Evolutionary conservation across 2,797 vertebrate species (phyloP), one percentile per base, ranked within the genome.

Genomic region (Esox lucius): DNA sequence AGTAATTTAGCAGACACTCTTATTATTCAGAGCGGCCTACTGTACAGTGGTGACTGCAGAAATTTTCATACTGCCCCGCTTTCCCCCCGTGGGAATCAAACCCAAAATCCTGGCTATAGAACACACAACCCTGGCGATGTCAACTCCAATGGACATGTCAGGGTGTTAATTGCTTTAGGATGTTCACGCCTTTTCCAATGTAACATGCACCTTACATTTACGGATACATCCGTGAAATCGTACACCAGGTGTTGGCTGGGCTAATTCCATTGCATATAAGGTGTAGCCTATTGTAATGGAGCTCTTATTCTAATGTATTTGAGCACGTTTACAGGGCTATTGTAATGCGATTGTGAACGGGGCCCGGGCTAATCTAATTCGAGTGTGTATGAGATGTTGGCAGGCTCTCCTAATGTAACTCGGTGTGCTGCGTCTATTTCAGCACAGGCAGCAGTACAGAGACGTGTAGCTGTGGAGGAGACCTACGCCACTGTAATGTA

Each of bases 401-500:
- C 85, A 86, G 79, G 80, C 71, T 78, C 67, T 78, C 77, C 72
- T 86, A 83, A 85, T 80, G 78, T 77, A 78, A 73, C 83, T 77
- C 7, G 24, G 89, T 77, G 74, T 67, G 79, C 70, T 53, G 86
- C 85, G 87, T 91, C 87, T 84, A 80, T 84, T 89, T 85, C 87
- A 88, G 87, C 88, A 84, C 85, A 78, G 42, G 87, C 85, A 84
- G 87, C 84, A 84, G 68, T 82, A 80, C 88, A 93, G 89, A 91
- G 91, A 92, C 39, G 39, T 91, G 90, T 91, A 90, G 89, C 89
- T 7, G 76, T 59, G 81, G 91, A 92, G 90, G 89, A 90, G 87
- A 87, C 87, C 86, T 91, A 91, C 90, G 88, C 89, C 88, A 85
- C 85, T 78, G 88, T 94, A 94, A 94, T 94, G 93, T 93, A 93